These are phyloP conservation scores for Ophioninae sp. DNA, from an alignment of 2,888 invertebrate species.

Conservation along the genomic window DNA sequence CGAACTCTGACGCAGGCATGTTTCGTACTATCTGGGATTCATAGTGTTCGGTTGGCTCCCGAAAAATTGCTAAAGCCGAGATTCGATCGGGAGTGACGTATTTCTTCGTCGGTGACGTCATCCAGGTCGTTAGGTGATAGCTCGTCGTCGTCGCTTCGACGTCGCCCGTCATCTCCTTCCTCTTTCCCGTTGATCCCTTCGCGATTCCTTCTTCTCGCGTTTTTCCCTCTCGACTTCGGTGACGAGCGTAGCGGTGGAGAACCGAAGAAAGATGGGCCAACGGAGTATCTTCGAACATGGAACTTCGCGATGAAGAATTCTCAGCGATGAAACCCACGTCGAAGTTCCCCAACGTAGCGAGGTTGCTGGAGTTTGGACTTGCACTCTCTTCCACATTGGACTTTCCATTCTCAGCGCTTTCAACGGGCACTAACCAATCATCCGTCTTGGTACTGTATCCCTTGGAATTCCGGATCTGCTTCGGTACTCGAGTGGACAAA, in stretches of 20 bases:
- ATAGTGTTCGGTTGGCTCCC: conserved; percentile 21
- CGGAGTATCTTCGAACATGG: conserved; percentile 2
- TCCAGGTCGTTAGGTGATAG: background rate
- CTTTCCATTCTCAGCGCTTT: conserved; percentile 12
- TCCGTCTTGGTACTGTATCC: conserved; percentile 8
- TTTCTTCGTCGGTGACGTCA: conserved; percentile 23
- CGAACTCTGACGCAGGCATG: conserved; percentile 20
- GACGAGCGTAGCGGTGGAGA: background rate
- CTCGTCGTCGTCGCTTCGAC: background rate
- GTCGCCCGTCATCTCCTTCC: conserved; percentile 1
- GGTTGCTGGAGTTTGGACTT: conserved; percentile 14
- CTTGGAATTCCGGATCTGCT: conserved; percentile 16
- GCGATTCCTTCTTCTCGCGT: conserved; percentile 35
- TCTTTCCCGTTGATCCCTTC: conserved; percentile 28
- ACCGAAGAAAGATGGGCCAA: background rate
- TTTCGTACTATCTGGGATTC: conserved; percentile 18
- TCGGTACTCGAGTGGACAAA: conserved; percentile 2
- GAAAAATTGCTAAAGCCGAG: conserved; percentile 20
- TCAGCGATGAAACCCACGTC: conserved; percentile 33
- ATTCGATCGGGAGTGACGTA: conserved; percentile 3
- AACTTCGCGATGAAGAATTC: conserved; percentile 27
- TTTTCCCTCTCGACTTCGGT: conserved; percentile 33
- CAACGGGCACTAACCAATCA: conserved; percentile 3
- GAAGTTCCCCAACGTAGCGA: conserved; percentile 14
- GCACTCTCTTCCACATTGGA: background rate